Percentiles rank a stretch among this genome's conserved stretches.
These are phyloP conservation scores for Sarcophaga bullata DNA, from an alignment of 1,140 invertebrate species.

Conservation along the genomic window DNA sequence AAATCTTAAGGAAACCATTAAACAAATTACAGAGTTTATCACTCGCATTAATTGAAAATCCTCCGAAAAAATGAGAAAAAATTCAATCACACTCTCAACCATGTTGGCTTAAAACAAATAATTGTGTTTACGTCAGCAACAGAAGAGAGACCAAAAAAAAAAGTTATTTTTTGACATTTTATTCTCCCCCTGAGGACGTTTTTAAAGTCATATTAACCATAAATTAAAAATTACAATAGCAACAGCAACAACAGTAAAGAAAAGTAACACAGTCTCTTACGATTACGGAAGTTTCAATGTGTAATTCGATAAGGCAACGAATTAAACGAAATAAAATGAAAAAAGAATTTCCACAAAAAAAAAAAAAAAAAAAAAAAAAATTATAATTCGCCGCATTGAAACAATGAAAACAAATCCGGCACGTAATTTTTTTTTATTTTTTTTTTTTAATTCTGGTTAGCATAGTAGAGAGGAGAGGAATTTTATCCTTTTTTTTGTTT, in stretches of 20 bases:
- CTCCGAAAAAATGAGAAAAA: neutral
- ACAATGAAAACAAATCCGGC: too few relatives aligned
- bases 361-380: too few relatives aligned
- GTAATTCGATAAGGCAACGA: constrained; percentile 8
- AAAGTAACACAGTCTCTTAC: neutral
- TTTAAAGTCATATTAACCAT: neutral
- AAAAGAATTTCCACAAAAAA: too few relatives aligned
- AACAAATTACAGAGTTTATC: neutral
- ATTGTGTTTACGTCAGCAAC: neutral
- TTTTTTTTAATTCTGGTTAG: neutral
- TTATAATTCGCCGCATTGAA: neutral
- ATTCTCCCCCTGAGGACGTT: neutral
- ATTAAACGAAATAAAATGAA: neutral
- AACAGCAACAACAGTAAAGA: neutral
- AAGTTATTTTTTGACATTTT: too few relatives aligned
- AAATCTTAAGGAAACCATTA: neutral
- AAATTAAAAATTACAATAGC: neutral
- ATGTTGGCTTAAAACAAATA: neutral
- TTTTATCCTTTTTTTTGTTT: neutral
- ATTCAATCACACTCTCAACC: neutral
- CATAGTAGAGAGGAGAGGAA: neutral
- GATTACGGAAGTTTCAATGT: constrained; percentile 4
- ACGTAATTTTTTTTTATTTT: neutral
- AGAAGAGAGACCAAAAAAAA: too few relatives aligned
- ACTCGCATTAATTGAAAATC: neutral